These are phyloP conservation scores for Cyprinus carpio DNA, from an alignment of 2,113 vertebrate species.

Conservation along the genomic window DNA sequence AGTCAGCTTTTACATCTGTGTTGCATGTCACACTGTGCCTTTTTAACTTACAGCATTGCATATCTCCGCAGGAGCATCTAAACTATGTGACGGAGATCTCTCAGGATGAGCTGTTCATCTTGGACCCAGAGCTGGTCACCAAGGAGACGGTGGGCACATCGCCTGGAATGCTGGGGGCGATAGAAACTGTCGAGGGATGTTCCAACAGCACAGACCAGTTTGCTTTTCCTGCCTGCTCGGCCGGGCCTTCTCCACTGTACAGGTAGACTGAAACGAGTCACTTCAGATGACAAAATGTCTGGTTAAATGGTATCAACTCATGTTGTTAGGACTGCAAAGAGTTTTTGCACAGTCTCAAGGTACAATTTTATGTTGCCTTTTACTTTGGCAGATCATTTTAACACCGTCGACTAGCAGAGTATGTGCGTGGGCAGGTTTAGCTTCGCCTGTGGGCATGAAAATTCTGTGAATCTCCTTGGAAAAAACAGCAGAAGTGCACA, in stretches of 20 bases:
- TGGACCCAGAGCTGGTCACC: conserved; percentile 89
- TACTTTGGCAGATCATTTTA: neutral
- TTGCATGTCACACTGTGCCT: neutral
- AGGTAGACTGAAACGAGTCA: conserved; percentile 54
- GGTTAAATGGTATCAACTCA: neutral
- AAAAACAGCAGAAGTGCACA: neutral
- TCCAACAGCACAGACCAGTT: conserved; percentile 72
- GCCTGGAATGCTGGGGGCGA: conserved; percentile 84
- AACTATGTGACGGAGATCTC: conserved; percentile 95
- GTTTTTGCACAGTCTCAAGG: neutral
- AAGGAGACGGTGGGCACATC: conserved; percentile 86
- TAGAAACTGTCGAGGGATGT: conserved; percentile 75
- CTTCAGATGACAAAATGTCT: conserved; percentile 17
- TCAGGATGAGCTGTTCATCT: conserved; percentile 91
- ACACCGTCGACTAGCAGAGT: neutral
- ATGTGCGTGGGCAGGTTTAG: neutral
- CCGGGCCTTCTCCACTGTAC: conserved; percentile 64
- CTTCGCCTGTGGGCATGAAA: neutral
- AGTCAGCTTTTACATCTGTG: neutral
- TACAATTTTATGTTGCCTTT: conserved; percentile 9
- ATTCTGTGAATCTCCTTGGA: neutral
- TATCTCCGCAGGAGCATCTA: conserved; percentile 85
- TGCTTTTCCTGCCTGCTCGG: conserved; percentile 73
- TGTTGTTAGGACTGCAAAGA: neutral
- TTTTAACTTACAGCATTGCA: neutral